Evolutionary conservation across 92 coral and sea anemone genomes (phyloP).

Genomic region (Parazoanthus darwini): DNA sequence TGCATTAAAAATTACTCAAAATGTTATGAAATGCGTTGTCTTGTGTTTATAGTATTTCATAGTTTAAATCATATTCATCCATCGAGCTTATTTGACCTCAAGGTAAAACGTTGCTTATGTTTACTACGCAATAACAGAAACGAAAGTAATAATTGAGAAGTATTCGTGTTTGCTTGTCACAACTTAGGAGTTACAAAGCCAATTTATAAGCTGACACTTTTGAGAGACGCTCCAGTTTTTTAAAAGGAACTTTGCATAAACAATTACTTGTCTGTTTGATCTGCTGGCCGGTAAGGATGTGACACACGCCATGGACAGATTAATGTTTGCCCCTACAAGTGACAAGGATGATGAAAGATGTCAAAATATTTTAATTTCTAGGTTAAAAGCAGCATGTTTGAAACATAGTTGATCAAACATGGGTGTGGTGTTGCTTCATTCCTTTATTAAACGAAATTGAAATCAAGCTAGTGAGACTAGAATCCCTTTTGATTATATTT

Average conservation of each 20-base stretch:
- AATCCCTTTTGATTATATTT: too few relatives aligned
- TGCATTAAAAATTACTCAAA: not conserved
- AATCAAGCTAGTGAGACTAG: too few relatives aligned
- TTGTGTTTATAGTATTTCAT: not conserved
- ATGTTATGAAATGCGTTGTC: not conserved
- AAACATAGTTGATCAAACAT: too few relatives aligned
- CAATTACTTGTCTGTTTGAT: not conserved
- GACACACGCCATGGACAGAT: not conserved
- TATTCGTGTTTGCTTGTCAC: not conserved
- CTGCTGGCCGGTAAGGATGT: not conserved
- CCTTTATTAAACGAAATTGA: too few relatives aligned
- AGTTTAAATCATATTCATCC: too few relatives aligned
- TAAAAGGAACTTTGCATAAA: conserved; percentile 13
- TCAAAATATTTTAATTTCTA: not conserved
- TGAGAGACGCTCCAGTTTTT: conserved; percentile 14
- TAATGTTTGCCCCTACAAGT: not conserved
- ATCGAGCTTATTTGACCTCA: not conserved
- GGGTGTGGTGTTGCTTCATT: too few relatives aligned
- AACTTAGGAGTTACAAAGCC: not conserved
- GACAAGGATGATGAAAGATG: not conserved
- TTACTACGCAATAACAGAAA: not conserved
- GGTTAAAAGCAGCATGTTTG: not conserved
- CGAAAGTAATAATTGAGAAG: not conserved
- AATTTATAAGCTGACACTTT: conserved; percentile 5
- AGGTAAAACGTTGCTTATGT: not conserved